Evolutionary conservation across 2,888 invertebrate species (phyloP).

Genomic region (Lasioglossum malachurum): DNA sequence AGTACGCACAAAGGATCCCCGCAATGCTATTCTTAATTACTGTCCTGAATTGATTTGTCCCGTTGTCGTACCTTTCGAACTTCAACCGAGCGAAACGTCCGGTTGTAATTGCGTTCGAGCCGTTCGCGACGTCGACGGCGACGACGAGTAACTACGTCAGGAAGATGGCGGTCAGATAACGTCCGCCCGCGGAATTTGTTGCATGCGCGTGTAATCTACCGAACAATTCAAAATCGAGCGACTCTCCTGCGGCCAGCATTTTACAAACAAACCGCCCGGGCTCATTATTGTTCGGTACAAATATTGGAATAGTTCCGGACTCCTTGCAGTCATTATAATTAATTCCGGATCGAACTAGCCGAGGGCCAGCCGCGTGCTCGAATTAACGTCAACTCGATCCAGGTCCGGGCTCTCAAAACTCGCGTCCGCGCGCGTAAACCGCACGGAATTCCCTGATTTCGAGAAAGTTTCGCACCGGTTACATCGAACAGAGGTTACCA

Average conservation of each 20-base stretch:
- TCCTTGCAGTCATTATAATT: slow-evolving; percentile 32
- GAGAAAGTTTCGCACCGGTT: not conserved
- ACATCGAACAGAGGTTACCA: not conserved
- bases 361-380: not conserved
- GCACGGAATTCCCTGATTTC: slow-evolving; percentile 6
- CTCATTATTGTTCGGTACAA: slow-evolving; percentile 12
- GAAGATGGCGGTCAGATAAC: slow-evolving; percentile 15
- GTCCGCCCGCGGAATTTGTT: slow-evolving; percentile 39
- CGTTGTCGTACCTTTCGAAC: not conserved
- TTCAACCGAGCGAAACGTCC: not conserved
- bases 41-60: slow-evolving; percentile 9
- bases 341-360: slow-evolving; percentile 18
- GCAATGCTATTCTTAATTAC: slow-evolving; percentile 32
- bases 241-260: slow-evolving; percentile 3
- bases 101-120: not conserved
- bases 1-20: not conserved
- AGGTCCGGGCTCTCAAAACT: not conserved
- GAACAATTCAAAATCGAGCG: slow-evolving; percentile 43
- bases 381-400: slow-evolving; percentile 16
- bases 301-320: slow-evolving; percentile 44
- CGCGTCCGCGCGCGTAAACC: not conserved
- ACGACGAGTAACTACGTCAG: not conserved
- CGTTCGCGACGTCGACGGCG: not conserved
- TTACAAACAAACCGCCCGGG: slow-evolving; percentile 15
- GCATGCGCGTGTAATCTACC: slow-evolving; percentile 30